Conservation (phyloP, 2,113 vertebrate species). For the Rhynchomys soricoides region DNA sequence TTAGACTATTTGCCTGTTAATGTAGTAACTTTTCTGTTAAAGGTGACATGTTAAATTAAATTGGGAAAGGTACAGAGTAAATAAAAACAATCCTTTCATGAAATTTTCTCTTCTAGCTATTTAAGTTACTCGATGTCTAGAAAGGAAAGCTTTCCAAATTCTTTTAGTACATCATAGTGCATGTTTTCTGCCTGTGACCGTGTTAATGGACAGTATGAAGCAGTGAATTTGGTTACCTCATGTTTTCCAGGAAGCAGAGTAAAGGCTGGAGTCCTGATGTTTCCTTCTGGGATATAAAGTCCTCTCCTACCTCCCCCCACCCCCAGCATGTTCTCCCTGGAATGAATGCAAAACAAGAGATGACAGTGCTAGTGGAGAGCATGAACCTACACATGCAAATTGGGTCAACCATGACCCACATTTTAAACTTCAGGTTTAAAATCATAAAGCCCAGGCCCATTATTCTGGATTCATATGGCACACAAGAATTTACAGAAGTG, state of each 20-base stretch:
- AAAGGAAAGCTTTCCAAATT: not conserved
- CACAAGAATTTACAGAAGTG: not conserved
- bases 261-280: not conserved
- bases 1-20: not conserved
- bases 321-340: not conserved
- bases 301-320: no score
- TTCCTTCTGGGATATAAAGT: not conserved
- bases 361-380: not conserved
- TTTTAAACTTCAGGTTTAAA: constrained; percentile 11
- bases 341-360: not conserved
- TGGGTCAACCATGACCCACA: not conserved
- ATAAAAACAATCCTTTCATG: not conserved
- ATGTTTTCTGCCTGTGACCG: not conserved
- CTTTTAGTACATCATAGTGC: not conserved
- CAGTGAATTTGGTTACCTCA: not conserved
- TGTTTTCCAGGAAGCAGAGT: not conserved
- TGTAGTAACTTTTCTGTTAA: constrained; percentile 21
- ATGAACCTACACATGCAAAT: not conserved
- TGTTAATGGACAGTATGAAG: not conserved
- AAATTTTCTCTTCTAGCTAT: not conserved
- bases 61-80: not conserved
- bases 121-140: not conserved
- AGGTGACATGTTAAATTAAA: not conserved
- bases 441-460: not conserved
- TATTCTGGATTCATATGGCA: not conserved